Base-by-base conservation (phyloP, 2,888 invertebrate species). In the Nipponacmea schrenckii region DNA sequence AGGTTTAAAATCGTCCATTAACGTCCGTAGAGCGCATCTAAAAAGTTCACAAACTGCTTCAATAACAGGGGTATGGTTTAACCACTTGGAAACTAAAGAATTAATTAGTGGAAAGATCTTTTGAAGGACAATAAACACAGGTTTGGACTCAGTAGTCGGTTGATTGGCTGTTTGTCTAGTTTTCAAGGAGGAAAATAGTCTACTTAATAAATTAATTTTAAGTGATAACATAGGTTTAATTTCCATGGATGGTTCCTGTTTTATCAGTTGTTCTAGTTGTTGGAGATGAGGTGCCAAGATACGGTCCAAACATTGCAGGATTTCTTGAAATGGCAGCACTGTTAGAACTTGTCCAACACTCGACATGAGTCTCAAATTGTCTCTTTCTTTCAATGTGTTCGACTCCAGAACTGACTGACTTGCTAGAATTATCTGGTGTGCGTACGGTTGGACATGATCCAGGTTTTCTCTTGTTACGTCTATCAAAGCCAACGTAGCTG, bases 401-500 rank as follows among this genome's bases (percentile, higher is more conserved):
- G 27, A 26, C 44, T 62, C 48, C 7, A 56, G 27, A 26, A 62
- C 72, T 50, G 74, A 89, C 86, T 89, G 85, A 80, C 94, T 93
- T 0, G 94, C 93, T 27, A 92, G 91, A 5, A 96, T 91, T 72
- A 96, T 92, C 73, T 94, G 93, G 31, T 93, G 92, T 0, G 94
- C 94, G 82, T 93, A 94, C 0, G 94, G 94, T 66, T 92, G 91
- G 79, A 97, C 91, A 85, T 93, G 93, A 67, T 92, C 82, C 81
- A 93, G 92, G 86, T 96, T 96, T 87, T 96, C 95, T 48, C 94
- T 91, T 46, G 95, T 93, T 56, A 97, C 92, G 84, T 96, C 96
- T 86, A 96, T 95, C 15, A 97, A 91, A 31, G 97, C 96, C 88
- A 96, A 92, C 3, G 96, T 96, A 0, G 95, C 94, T 70, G 94